Percentiles rank a stretch among this genome's conserved stretches.
Evolutionary conservation across 2,113 vertebrate genomes (phyloP).

Genomic region (Hypomesus transpacificus): DNA sequence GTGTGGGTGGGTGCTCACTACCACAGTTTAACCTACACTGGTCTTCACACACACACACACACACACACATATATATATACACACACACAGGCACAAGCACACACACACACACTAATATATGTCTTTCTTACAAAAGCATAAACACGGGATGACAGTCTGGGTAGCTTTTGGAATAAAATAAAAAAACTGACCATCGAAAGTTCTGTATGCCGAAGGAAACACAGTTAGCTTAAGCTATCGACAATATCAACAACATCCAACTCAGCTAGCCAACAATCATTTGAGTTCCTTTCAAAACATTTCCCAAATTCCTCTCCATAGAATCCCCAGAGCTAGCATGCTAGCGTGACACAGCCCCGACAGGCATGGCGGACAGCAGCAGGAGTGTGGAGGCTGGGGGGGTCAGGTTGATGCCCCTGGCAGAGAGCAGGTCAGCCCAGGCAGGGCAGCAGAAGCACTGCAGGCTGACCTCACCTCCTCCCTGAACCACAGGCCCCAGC

Average conservation of each 20-base stretch:
- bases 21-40: constrained; percentile 10
- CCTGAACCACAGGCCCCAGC: too few relatives aligned
- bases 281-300: not conserved
- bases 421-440: not conserved
- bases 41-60: constrained; percentile 11
- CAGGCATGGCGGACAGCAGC: too few relatives aligned
- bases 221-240: not conserved
- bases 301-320: too few relatives aligned
- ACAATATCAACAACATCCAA: not conserved
- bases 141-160: not conserved
- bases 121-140: not conserved
- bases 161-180: not conserved
- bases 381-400: not conserved
- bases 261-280: not conserved
- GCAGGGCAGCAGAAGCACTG: not conserved
- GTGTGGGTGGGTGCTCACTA: constrained; percentile 3
- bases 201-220: not conserved
- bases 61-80: constrained; percentile 10
- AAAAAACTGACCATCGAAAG: not conserved
- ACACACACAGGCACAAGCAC: not conserved
- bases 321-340: too few relatives aligned
- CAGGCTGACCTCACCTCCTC: not conserved
- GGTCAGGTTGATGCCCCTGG: not conserved
- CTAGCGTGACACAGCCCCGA: too few relatives aligned
- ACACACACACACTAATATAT: not conserved